Conservation (phyloP, 2,888 invertebrate genomes). For the Tiliacea aurago region DNA sequence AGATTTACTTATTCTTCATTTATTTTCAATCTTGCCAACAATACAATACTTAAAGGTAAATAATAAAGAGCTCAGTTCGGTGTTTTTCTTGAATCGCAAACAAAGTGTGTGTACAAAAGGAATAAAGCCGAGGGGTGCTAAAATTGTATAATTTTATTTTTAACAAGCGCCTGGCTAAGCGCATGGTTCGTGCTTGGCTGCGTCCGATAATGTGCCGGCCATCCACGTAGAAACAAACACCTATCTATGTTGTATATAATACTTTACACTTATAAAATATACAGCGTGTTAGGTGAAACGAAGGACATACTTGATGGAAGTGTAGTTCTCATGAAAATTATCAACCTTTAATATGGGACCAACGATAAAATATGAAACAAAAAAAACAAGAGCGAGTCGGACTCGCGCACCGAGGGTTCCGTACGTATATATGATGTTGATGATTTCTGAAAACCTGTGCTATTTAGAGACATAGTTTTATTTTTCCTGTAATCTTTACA, state of each 20-base stretch:
- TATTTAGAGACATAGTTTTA: no score
- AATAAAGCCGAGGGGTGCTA: slow-evolving; percentile 73
- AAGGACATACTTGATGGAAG: neutral
- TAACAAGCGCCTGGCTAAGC: slow-evolving; percentile 82
- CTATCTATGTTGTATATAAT: slow-evolving; percentile 61
- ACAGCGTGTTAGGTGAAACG: neutral
- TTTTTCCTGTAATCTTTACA: no score
- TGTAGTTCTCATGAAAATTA: neutral
- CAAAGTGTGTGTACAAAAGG: slow-evolving; percentile 64
- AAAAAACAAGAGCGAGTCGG: no score
- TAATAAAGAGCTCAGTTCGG: slow-evolving; percentile 44
- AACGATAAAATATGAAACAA: neutral
- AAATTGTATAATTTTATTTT: slow-evolving; percentile 86
- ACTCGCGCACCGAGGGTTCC: no score
- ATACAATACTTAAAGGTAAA: slow-evolving; percentile 52
- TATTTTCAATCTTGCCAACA: slow-evolving; percentile 51
- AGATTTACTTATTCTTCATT: slow-evolving; percentile 42
- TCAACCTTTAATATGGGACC: neutral
- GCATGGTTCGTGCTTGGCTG: slow-evolving; percentile 81
- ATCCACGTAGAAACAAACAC: slow-evolving; percentile 81
- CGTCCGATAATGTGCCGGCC: slow-evolving; percentile 80
- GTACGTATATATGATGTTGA: no score
- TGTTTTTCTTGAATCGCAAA: slow-evolving; percentile 59
- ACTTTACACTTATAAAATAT: neutral
- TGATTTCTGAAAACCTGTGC: no score